Evolutionary conservation across 2,888 invertebrate genomes (phyloP), one percentile per base, ranked within the genome.

Genomic region (Petrophora chlorosata): DNA sequence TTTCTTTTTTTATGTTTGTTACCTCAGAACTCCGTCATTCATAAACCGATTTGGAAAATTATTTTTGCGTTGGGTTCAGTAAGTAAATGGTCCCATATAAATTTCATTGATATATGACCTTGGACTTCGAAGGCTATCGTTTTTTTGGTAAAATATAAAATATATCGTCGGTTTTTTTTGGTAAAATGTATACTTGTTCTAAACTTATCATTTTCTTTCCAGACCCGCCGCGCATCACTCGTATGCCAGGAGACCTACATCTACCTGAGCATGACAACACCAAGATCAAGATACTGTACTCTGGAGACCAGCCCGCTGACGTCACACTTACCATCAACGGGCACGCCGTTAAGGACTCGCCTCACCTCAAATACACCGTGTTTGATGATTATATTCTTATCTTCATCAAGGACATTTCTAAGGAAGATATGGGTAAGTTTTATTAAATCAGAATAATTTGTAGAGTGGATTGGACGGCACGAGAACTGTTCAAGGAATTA

Each of bases 301-400:
- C 95, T 41, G 99, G 99, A 16, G 98, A 99, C 77, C 98, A 98
- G 79, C 99, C 99, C 3, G 95, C 98, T 78, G 95, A 96, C 56
- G 95, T 99, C 42, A 93, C 92, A 1, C 92, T 99, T 44, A 94
- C 93, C 50, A 96, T 95, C 73, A 95, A 98, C 75, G 98, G 98
- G 29, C 92, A 92, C 61, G 93, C 93, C 56, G 89, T 99, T 39
- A 88, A 92, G 0, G 96, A 89, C 45, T 56, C 39, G 23, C 29
- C 32, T 35, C 96, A 96, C 65, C 92, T 97, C 64, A 97, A 97
- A 82, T 96, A 93, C 85, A 97, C 97, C 0, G 94, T 98, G 12
- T 99, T 99, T 79, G 99, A 99, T 83, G 99, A 99, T 66, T 99
- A 98, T 72, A 94, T 98, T 39, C 96, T 99, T 29, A 95, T 99